Base-by-base conservation (phyloP, 2,113 vertebrate genomes). In the Nasalis larvatus region DNA sequence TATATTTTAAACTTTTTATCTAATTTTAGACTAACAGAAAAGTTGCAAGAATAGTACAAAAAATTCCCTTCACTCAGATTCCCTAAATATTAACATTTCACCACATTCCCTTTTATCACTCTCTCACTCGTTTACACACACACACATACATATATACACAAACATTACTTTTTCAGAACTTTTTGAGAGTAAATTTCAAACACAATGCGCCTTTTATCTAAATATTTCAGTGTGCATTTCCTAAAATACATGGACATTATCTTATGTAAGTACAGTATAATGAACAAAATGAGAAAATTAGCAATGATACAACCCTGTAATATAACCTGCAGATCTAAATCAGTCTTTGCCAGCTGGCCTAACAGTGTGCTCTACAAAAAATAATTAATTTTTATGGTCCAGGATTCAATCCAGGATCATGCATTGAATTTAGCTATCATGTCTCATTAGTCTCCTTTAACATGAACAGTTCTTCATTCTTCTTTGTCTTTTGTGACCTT, bases 21-120 rank as follows among this genome's bases (percentile, higher is more conserved):
- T 82, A 68, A 86, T 60, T 80, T 94, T 68, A 96, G 27, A 91
- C 68, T 69, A 96, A 82, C 5, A 87, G 8, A 94, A 94, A 74
- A 86, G 85, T 82, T 76, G 32, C 54, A 90, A 37, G 13, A 66
- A 73, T 12, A 54, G n/a, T 80, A 85, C 6, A 80, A 93, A 96
- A 47, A 90, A 80, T 37, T 93, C 13, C 12, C 63, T 73, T 78
- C n/a, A 89, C n/a, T 9, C 49, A 89, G 58, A 84, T 58, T 78
- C 21, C 60, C 49, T 87, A 94, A 90, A 90, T 73, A 63, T 45
- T 94, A 73, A 54, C 42, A 47, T 93, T 90, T 91, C 52, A 77
- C 30, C 1, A 12, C 27, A 52, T 86, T 90, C 58, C 20, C 30
- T 78, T 63, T 16, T 49, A 69, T 58, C 60, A 85, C 58, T 68